A percentile compares a stretch with the other conserved stretches of the same genome.
These are phyloP conservation scores for Harpagoxenus sublaevis DNA, from an alignment of 2,888 invertebrate species.

Conservation along the genomic window DNA sequence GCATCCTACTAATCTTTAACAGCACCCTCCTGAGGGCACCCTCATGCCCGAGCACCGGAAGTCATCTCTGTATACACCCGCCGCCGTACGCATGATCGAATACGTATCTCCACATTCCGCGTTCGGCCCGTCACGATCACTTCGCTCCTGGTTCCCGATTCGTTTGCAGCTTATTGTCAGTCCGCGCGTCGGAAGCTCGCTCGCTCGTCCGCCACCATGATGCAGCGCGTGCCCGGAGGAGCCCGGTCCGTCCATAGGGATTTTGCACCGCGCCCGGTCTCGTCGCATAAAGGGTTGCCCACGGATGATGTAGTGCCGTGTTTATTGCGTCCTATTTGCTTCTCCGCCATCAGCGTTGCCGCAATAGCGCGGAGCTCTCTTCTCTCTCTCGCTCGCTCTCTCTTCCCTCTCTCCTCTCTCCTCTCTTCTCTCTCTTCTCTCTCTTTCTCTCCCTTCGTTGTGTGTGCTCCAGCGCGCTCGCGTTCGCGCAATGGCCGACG, in stretches of 20 bases:
- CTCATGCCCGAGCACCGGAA: constrained; percentile 15
- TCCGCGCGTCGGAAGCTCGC: constrained; percentile 37
- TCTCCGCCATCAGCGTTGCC: constrained; percentile 74
- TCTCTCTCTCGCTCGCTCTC: constrained; percentile 9
- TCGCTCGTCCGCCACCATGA: constrained; percentile 50
- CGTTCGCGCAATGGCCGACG: constrained; percentile 48
- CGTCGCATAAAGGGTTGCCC: constrained; percentile 80
- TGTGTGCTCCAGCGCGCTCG: constrained; percentile 49
- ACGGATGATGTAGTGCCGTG: constrained; percentile 81
- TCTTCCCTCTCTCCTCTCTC: constrained; percentile 1
- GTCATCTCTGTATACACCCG: constrained; percentile 13
- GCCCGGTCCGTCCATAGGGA: constrained; percentile 65
- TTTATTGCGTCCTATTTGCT: constrained; percentile 82
- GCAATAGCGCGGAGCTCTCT: constrained; percentile 69
- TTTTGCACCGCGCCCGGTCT: constrained; percentile 70
- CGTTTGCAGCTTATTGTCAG: constrained; percentile 58
- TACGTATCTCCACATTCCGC: not conserved
- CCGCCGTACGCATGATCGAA: constrained; percentile 24
- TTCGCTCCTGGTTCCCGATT: constrained; percentile 41
- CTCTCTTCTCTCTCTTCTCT: constrained; percentile 40
- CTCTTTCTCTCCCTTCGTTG: constrained; percentile 14
- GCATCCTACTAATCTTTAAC: constrained; percentile 28
- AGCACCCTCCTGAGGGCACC: constrained; percentile 19
- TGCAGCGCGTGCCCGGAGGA: constrained; percentile 54
- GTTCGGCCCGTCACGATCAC: constrained; percentile 32